Conservation (phyloP, 2,888 invertebrate genomes). For the Pachydiplax longipennis region DNA sequence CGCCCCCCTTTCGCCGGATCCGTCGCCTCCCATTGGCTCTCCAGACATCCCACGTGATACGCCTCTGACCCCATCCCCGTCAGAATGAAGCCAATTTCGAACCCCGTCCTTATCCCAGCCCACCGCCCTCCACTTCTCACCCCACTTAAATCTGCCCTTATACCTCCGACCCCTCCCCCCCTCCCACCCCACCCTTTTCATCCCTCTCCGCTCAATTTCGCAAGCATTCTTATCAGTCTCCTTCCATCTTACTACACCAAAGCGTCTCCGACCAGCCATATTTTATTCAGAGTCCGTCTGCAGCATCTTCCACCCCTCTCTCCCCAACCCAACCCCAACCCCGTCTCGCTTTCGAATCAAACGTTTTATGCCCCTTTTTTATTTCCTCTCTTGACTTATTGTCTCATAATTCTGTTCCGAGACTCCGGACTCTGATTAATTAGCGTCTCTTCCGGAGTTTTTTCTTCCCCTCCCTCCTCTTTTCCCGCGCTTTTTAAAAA, state of each 20-base stretch:
- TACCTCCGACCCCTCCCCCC: neutral
- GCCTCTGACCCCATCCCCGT: neutral
- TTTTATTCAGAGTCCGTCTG: constrained; percentile 33
- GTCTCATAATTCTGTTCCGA: too few relatives aligned
- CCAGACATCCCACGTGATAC: constrained; percentile 5
- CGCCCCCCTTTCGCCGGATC: neutral
- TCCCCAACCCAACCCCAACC: neutral
- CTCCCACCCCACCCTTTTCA: neutral
- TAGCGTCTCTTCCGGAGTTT: too few relatives aligned
- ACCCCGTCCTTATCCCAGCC: neutral
- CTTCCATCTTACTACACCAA: constrained; percentile 39
- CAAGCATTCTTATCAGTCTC: constrained; percentile 38
- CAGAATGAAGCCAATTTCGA: constrained; percentile 16
- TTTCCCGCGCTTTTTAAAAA: too few relatives aligned
- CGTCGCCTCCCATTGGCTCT: neutral
- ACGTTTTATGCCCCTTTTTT: too few relatives aligned
- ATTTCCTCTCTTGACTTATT: too few relatives aligned
- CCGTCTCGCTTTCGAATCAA: neutral
- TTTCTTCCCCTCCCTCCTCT: too few relatives aligned
- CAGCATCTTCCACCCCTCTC: neutral
- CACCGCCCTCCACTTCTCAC: neutral
- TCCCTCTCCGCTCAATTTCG: constrained; percentile 28
- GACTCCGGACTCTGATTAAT: too few relatives aligned
- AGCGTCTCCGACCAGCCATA: constrained; percentile 19
- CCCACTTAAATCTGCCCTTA: neutral